Conservation (phyloP, 2,888 invertebrate species). For the Opisthograptis luteolata region DNA sequence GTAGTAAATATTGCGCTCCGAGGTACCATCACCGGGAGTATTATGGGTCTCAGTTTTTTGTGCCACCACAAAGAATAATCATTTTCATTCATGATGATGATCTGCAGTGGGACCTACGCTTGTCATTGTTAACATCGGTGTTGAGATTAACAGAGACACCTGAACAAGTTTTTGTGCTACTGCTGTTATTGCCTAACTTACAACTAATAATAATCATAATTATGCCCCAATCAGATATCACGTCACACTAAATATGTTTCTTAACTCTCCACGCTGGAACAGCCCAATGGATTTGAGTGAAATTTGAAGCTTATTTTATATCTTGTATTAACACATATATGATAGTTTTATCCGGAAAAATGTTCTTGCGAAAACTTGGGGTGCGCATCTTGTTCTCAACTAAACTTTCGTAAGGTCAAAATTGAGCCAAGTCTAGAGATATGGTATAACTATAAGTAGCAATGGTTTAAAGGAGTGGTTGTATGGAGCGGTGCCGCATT, state of each 20-base stretch:
- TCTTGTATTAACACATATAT: too few relatives aligned
- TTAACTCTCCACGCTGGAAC: too few relatives aligned
- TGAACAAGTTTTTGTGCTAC: conserved; percentile 23
- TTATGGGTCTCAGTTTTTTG: conserved; percentile 72
- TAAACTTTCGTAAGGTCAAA: too few relatives aligned
- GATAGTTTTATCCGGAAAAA: too few relatives aligned
- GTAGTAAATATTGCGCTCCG: conserved; percentile 82
- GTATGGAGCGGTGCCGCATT: conserved; percentile 48
- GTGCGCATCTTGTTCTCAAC: too few relatives aligned
- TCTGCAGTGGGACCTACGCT: conserved; percentile 40
- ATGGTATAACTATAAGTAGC: conserved; percentile 8
- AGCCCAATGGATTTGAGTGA: too few relatives aligned
- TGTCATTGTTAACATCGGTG: conserved; percentile 17
- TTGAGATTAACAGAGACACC: conserved; percentile 20
- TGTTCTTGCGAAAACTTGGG: too few relatives aligned
- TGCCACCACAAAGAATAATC: conserved; percentile 66
- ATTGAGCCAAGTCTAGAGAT: too few relatives aligned
- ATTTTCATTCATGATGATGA: conserved; percentile 73
- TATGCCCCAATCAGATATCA: too few relatives aligned
- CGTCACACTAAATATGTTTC: too few relatives aligned
- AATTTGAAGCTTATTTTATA: too few relatives aligned
- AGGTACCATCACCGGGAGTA: conserved; percentile 68
- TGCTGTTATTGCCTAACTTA: neutral
- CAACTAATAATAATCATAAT: too few relatives aligned
- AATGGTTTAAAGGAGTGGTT: conserved; percentile 41